Base-by-base conservation (phyloP, 2,797 vertebrate genomes). In the Microhierax caerulescens region DNA sequence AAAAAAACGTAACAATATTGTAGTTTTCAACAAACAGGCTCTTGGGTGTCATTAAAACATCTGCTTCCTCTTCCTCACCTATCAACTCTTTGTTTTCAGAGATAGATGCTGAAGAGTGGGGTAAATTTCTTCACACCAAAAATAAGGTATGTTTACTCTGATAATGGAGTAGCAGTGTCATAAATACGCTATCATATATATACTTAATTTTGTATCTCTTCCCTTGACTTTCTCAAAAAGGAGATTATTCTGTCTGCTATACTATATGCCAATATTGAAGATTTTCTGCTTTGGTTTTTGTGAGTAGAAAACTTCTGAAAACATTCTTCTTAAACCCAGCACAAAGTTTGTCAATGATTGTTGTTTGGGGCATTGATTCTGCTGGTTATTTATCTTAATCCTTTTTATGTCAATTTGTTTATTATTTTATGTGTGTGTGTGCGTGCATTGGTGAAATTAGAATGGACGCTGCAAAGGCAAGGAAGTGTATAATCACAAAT, bases 111-210 rank as follows among this genome's bases (percentile, higher is more conserved):
- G 99, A 99, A 86, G 99, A 99, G 96, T 99, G 99, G 99, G 99
- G 99, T 67, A 99, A 99, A 98, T 99, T 99, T 97, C 98, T 99
- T 89, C 99, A 99, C 98, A 99, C 99, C 84, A 99, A 99, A 98
- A 99, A 99, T 98, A 99, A 99, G 99, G 99, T 99, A 98, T 28
- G 89, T 56, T 72, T 88, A 51, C 8, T 75, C 2, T 57, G 22
- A 39, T 81, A 45, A 37, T 64, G n/a, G 45, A 85, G 27, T 60
- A 79, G 24, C 30, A 39, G 28, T 34, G 39, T 78, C 47, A 9
- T 75, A 75, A 84, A 47, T 64, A 34, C 2, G 0, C 24, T 74
- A 9, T 68, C 6, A 10, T 45, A 25, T 8, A 11, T 10, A 5
- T 39, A 24, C 7, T 28, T 74, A 54, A 50, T 65, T 86, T 9